A percentile compares a stretch with the other conserved stretches of the same genome.
Evolutionary conservation across 2,113 vertebrate species (phyloP).

Genomic region (Galbula dea): DNA sequence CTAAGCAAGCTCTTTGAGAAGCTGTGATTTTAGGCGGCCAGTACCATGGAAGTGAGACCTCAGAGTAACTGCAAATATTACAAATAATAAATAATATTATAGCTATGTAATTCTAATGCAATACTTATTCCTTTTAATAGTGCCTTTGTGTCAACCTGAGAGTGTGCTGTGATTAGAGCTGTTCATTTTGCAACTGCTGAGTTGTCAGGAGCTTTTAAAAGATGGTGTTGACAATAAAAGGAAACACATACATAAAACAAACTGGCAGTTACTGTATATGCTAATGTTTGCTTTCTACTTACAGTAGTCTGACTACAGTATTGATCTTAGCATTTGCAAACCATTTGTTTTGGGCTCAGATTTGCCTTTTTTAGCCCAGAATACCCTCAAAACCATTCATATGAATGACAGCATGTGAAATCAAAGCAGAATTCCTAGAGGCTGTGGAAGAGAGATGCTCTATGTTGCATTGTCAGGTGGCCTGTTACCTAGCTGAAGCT

Average conservation of each 20-base stretch:
- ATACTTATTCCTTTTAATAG: conserved; percentile 50
- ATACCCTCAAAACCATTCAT: neutral
- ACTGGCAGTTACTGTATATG: conserved; percentile 2
- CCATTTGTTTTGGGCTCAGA: neutral
- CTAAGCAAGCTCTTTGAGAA: neutral
- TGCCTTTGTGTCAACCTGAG: conserved; percentile 53
- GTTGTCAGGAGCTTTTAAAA: conserved; percentile 66
- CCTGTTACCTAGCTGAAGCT: neutral
- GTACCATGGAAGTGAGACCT: neutral
- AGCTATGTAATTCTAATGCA: conserved; percentile 52
- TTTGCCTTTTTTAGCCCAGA: neutral
- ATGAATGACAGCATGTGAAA: neutral
- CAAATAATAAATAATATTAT: conserved; percentile 14
- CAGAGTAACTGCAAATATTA: neutral
- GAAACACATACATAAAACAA: conserved; percentile 30
- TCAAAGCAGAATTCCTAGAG: neutral
- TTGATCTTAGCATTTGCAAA: conserved; percentile 3
- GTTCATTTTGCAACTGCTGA: conserved; percentile 40
- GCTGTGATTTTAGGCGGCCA: neutral
- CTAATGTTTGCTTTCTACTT: conserved; percentile 37
- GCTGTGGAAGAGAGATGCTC: neutral
- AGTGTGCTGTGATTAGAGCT: conserved; percentile 51
- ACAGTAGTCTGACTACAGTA: neutral
- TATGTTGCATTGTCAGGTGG: neutral
- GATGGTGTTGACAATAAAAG: conserved; percentile 38